Evolutionary conservation across 2,797 vertebrate genomes (phyloP).

Genomic region (Lepus oiostolus): DNA sequence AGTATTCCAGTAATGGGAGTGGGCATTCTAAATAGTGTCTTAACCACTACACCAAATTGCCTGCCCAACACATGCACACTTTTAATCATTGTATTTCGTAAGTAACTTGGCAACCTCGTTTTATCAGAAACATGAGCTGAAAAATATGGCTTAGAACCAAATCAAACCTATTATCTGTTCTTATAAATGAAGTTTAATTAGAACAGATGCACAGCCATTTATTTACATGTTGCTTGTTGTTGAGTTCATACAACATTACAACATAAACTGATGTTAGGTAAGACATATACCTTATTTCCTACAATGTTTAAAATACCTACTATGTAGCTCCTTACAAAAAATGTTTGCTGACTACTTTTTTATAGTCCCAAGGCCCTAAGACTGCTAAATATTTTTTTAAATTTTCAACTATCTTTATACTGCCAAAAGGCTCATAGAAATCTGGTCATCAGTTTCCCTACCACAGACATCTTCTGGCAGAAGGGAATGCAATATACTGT

Average conservation of each 20-base stretch:
- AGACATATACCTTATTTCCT: background rate
- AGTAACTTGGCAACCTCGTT: background rate
- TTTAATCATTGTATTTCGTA: conserved; percentile 36
- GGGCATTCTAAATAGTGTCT: too few species aligned
- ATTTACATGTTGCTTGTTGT: background rate
- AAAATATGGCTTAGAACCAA: background rate
- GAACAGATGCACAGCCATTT: background rate
- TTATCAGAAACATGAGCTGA: background rate
- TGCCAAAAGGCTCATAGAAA: background rate
- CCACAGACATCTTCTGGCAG: background rate
- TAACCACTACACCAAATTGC: too few species aligned
- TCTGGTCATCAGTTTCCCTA: background rate
- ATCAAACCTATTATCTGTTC: background rate
- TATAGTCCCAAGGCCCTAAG: background rate
- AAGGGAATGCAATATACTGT: background rate
- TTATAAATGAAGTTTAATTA: conserved; percentile 1
- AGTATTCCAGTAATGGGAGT: too few species aligned
- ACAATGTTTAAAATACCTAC: conserved; percentile 2
- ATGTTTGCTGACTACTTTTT: background rate
- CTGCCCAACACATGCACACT: background rate
- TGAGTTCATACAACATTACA: background rate
- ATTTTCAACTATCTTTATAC: background rate
- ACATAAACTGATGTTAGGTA: background rate
- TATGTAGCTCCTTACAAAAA: background rate
- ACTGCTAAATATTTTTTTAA: conserved; percentile 23